Evolutionary conservation across 2,888 invertebrate genomes (phyloP), one percentile per base, ranked within the genome.

Genomic region (Torymus auratus): DNA sequence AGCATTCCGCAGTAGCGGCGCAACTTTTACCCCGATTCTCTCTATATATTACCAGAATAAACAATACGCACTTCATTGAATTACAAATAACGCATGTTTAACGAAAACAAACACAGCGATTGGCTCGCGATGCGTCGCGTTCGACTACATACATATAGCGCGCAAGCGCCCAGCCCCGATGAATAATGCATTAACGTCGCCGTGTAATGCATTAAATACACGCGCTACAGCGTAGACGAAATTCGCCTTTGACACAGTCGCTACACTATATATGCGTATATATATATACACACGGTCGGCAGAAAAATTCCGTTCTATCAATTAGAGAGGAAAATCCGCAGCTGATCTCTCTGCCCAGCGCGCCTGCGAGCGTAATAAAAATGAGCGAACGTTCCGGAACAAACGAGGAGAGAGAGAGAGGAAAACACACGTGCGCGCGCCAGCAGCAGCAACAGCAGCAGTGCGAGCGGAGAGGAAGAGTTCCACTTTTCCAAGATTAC

Each of bases 401-500:
- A 15, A 0, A 13, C 23, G 53, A 52, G 17, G n/a, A 53, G 61
- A 60, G 53, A 28, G 61, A 58, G 28, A 61, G 28, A 41, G 7
- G 41, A 41, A 41, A 41, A 41, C 7, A 60, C n/a, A 28, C 41
- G 41, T 13, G 62, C 7, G 41, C 41, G 41, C 41, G 3, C 28
- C 2, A 23, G 23, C 28, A 28, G 28, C 41, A 41, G 41, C 41
- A 41, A 7, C 41, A 41, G 7, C 41, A 41, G 41, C 2, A 11
- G 13, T 50, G 15, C 17, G 52, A 56, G 69, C 64, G 55, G 52
- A 74, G 72, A 72, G 68, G 55, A 20, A 77, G 58, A 74, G 65
- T 61, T 50, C 61, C 70, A 23, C 23, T 77, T 52, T 73, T 79
- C 53, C 68, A 74, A 72, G 68, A 82, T 79, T 78, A 81, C 77